phyloP scores from a whole-genome alignment of 2,113 vertebrate genomes.

The Todiramphus saurophagus region DNA sequence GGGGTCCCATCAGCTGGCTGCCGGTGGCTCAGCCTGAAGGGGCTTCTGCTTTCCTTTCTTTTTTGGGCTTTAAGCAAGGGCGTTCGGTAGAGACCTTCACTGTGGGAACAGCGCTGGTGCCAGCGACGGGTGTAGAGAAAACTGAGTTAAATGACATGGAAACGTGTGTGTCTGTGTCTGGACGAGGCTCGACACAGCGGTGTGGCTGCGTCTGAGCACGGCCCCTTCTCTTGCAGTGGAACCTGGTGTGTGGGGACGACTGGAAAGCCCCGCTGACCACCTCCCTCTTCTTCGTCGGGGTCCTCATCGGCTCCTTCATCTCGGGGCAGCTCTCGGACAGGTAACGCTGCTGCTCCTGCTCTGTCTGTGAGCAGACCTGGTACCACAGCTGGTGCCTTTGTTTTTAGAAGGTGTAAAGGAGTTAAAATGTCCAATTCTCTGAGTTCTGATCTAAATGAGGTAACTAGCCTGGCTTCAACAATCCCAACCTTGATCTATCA shows the following conservation, averaged over 20 bases:
- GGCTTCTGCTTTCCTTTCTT: background rate
- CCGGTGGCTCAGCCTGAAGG: background rate
- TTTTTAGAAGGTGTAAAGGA: too few relatives aligned
- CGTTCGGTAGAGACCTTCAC: rapidly evolving
- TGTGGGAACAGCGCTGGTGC: background rate
- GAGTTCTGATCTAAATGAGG: background rate
- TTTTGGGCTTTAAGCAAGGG: background rate
- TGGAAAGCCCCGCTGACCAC: conserved; percentile 83
- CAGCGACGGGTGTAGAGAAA: background rate
- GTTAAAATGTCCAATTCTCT: background rate
- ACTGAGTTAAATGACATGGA: background rate
- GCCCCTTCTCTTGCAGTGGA: conserved; percentile 76
- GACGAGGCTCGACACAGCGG: rapidly evolving
- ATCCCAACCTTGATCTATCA: background rate
- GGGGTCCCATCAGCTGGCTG: background rate
- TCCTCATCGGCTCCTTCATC: conserved; percentile 80
- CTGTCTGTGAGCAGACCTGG: background rate
- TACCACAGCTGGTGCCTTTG: rapidly evolving
- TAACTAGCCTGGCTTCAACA: background rate
- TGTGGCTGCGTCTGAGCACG: background rate
- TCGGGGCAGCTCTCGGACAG: conserved; percentile 85
- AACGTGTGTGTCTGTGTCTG: background rate
- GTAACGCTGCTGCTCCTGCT: conserved; percentile 9
- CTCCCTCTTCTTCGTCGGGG: conserved; percentile 83
- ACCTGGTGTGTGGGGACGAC: conserved; percentile 81